These are phyloP conservation scores for Ploceus nigricollis DNA, from an alignment of 2,113 vertebrate species.

Conservation along the genomic window DNA sequence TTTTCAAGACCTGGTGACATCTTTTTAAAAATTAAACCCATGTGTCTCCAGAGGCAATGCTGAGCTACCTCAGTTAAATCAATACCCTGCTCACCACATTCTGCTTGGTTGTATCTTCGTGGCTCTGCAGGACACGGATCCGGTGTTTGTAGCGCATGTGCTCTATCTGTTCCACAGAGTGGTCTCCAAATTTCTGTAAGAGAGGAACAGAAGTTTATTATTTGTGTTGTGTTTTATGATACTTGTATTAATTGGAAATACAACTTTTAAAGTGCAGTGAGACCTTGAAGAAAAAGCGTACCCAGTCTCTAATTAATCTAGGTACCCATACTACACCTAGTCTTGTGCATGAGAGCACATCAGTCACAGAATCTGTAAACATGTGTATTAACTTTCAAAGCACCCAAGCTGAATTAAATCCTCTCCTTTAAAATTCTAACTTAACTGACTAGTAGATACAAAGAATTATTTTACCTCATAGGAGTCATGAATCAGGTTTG, in stretches of 20 bases:
- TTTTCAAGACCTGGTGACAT: background rate
- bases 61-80: background rate
- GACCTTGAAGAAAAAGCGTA: background rate
- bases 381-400: background rate
- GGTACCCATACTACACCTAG: background rate
- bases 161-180: slow-evolving; percentile 89
- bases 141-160: slow-evolving; percentile 88
- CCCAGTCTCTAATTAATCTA: background rate
- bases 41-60: background rate
- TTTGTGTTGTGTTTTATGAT: background rate
- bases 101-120: slow-evolving; percentile 92
- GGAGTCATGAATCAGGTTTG: slow-evolving; percentile 84
- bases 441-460: background rate
- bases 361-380: background rate
- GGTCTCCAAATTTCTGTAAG: slow-evolving; percentile 86
- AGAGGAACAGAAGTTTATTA: background rate
- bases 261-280: background rate
- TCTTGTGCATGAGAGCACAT: background rate
- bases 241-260: background rate
- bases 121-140: slow-evolving; percentile 88
- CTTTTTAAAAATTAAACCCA: background rate
- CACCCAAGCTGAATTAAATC: background rate
- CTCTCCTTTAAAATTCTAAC: background rate
- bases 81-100: slow-evolving; percentile 82
- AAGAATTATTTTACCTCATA: slow-evolving; percentile 79